These are phyloP conservation scores for Pseudochirops cupreus DNA, from an alignment of 2,797 vertebrate species.

Conservation along the genomic window DNA sequence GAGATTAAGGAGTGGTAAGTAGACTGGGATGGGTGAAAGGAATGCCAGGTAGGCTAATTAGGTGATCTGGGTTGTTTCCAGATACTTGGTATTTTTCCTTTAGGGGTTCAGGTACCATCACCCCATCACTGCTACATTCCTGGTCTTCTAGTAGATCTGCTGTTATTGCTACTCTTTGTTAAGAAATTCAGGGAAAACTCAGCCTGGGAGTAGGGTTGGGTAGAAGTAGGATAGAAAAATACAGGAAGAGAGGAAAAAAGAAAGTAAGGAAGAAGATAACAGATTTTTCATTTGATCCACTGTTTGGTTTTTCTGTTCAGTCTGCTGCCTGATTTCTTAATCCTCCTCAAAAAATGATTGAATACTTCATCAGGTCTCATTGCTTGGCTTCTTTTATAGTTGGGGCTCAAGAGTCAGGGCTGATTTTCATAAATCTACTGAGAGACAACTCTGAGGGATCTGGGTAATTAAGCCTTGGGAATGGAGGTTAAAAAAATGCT, in stretches of 20 bases:
- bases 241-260: not conserved
- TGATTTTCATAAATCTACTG: not conserved
- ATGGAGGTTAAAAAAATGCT: not conserved
- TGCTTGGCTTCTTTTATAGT: not conserved
- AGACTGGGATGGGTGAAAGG: too few relatives aligned
- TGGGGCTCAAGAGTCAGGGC: not conserved
- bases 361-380: not conserved
- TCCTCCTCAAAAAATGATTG: not conserved
- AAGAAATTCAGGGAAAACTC: not conserved
- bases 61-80: too few relatives aligned
- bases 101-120: too few relatives aligned
- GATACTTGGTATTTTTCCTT: too few relatives aligned
- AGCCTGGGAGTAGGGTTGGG: not conserved
- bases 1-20: too few relatives aligned
- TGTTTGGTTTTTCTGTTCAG: constrained; percentile 31
- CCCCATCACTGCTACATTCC: not conserved
- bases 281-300: constrained; percentile 26
- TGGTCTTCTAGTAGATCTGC: not conserved
- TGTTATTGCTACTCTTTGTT: not conserved
- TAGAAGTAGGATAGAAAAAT: not conserved
- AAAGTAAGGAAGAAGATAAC: not conserved
- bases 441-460: not conserved
- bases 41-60: too few relatives aligned
- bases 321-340: constrained; percentile 38
- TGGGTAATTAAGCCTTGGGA: not conserved